Conservation (phyloP, 2,113 vertebrate genomes). For the Platycercus adscitus region DNA sequence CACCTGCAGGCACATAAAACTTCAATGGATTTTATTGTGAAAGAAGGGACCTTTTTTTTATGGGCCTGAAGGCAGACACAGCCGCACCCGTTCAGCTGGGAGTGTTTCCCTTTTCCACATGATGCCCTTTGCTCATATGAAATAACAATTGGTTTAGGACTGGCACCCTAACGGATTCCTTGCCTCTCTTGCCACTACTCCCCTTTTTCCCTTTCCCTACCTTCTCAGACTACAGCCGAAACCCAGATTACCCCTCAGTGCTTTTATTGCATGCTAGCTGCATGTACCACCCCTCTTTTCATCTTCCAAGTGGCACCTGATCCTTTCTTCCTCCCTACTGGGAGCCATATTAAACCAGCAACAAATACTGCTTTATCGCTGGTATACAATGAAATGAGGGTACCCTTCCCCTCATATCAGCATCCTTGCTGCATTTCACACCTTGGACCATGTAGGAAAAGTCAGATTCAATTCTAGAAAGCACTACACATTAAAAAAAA, state of each 20-base stretch:
- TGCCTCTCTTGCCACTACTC: neutral
- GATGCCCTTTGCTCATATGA: neutral
- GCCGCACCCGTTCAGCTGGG: neutral
- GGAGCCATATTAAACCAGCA: neutral
- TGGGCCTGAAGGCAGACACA: neutral
- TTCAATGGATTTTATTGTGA: neutral
- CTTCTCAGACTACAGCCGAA: neutral
- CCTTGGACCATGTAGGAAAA: rapidly evolving
- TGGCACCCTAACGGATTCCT: neutral
- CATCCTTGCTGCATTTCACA: neutral
- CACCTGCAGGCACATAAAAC: neutral
- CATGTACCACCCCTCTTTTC: neutral
- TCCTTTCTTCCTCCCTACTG: neutral
- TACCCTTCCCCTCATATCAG: neutral
- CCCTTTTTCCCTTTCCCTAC: neutral
- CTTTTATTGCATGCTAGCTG: neutral
- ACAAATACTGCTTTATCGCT: neutral
- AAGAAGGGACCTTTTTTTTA: neutral
- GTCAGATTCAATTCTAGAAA: neutral
- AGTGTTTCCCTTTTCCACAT: neutral
- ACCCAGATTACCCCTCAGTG: neutral
- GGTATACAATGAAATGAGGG: neutral
- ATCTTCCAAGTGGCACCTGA: neutral
- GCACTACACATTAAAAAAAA: neutral
- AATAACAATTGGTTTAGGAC: neutral